These are phyloP conservation scores for Philotrypesis tridentata DNA, from an alignment of 1,140 invertebrate genomes.

Conservation along the genomic window DNA sequence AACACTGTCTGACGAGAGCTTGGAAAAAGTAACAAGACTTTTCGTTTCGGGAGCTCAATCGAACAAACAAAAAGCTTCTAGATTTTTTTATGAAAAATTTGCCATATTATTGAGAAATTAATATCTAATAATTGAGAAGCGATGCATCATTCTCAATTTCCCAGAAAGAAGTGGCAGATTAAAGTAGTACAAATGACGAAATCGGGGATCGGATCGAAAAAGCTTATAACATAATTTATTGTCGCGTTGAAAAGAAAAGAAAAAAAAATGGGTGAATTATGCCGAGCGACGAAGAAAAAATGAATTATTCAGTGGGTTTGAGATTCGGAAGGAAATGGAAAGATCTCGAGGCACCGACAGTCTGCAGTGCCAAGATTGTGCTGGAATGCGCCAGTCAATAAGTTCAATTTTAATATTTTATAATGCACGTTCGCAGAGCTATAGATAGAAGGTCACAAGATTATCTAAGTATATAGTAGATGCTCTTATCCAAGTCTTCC, in stretches of 20 bases:
- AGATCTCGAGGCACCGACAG: constrained; percentile 20
- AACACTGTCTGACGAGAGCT: too few relatives aligned
- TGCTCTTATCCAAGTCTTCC: too few relatives aligned
- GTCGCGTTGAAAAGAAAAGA: background rate
- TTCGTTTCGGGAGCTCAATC: too few relatives aligned
- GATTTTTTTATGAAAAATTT: too few relatives aligned
- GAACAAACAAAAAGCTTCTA: too few relatives aligned
- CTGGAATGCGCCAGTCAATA: background rate
- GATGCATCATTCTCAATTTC: background rate
- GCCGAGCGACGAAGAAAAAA: too few relatives aligned
- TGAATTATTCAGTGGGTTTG: constrained; percentile 37
- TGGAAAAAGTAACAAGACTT: too few relatives aligned
- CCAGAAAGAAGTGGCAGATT: background rate
- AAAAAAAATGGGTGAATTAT: background rate
- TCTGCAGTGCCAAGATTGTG: constrained; percentile 4
- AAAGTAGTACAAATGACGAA: background rate
- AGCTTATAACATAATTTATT: constrained; percentile 24
- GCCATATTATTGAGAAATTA: background rate
- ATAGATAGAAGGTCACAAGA: too few relatives aligned
- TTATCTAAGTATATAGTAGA: too few relatives aligned
- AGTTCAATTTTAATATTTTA: constrained; percentile 23
- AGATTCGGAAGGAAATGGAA: constrained; percentile 21
- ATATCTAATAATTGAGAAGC: background rate
- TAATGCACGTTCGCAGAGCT: background rate
- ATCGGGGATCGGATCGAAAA: background rate